Base-by-base conservation (phyloP, 2,888 invertebrate species). In the Dryobotodes eremita region DNA sequence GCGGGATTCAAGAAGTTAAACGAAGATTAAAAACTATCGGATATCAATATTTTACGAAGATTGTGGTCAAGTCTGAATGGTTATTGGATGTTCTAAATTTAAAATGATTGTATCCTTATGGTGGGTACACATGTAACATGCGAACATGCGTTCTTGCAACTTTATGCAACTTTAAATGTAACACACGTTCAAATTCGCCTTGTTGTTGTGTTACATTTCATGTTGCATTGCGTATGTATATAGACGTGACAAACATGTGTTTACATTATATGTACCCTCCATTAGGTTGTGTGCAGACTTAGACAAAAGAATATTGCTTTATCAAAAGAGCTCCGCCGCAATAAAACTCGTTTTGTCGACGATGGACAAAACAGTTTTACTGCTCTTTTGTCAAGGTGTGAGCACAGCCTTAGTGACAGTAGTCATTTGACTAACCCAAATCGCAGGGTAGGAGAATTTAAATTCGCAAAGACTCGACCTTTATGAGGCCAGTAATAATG, bases 1-100 rank as follows among this genome's bases (percentile, higher is more conserved):
- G 31, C 31, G 31, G 31, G 31, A 36, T 36, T 36, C 31, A 36
- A 36, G 31, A 36, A 36, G 2, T 36, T 36, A 98, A 84, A 62
- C 53, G 66, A 36, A 31, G 31, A 59, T 42, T 17, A 23, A 42
- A 20, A 74, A 74, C 6, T 11, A 66, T 23, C 31, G 46, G 70
- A 75, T 42, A 68, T 59, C 46, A 64, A 61, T 62, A 46, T 66
- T 57, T 69, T 77, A 62, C 20, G 59, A 71, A 71, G 15, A 20
- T 69, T 55, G 13, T 71, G 36, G 81, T 66, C 59, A 81, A 77
- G 74, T 71, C 48, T 64, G 62, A 66, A 77, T 53, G 15, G 11
- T 61, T 53, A 71, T 48, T 57, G 31, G 70, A 31, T 55, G n/a
- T 73, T 71, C 20, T 7, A 46, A 72, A 64, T 71, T 65, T 50